These are phyloP conservation scores for Bimastos eiseni DNA, from an alignment of 2,888 invertebrate species.

Conservation along the genomic window DNA sequence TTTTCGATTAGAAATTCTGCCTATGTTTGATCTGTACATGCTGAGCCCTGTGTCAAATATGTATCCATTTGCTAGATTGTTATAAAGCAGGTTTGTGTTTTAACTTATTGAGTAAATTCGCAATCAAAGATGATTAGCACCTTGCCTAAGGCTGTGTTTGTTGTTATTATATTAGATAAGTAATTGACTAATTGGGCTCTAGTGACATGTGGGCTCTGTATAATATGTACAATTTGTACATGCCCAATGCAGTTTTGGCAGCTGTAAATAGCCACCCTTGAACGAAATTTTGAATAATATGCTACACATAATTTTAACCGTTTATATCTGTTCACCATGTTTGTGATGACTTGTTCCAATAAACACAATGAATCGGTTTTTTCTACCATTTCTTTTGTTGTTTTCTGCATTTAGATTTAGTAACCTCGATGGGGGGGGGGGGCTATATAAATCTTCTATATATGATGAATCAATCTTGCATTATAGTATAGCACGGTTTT, in stretches of 20 bases:
- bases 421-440: too few species aligned
- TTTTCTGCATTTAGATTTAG: not conserved
- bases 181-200: not conserved
- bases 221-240: too few species aligned
- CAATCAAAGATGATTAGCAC: not conserved
- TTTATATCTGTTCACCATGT: not conserved
- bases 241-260: too few species aligned
- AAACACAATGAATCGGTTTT: not conserved
- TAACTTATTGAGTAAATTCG: not conserved
- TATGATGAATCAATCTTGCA: too few species aligned
- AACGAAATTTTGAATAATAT: not conserved
- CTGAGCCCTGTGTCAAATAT: not conserved
- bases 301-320: not conserved
- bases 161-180: not conserved
- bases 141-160: not conserved
- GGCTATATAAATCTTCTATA: too few species aligned
- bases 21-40: not conserved
- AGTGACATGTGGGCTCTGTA: too few species aligned
- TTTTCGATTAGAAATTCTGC: constrained; percentile 74
- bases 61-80: not conserved
- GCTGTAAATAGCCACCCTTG: not conserved
- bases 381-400: not conserved
- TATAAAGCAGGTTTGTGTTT: too few species aligned
- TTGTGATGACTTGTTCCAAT: not conserved
- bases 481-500: too few species aligned